Conservation (phyloP, 2,113 vertebrate genomes). For the Oryctolagus cuniculus region mOryCun1.1 NC_091436.1:152365501-152366000, state of each 20-base stretch:
- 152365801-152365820: background rate
- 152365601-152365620: background rate
- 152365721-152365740: conserved; percentile 5
- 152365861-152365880: conserved; percentile 7
- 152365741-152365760: background rate
- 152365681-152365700: conserved; percentile 1
- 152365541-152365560: background rate
- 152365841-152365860: background rate
- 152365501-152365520: background rate
- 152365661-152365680: background rate
- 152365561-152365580: background rate
- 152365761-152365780: background rate
- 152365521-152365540: background rate
- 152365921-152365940: too few species aligned
- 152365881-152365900: too few species aligned
- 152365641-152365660: background rate
- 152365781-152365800: background rate
- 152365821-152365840: background rate
- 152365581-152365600: background rate
- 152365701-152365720: background rate
- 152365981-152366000: too few species aligned
- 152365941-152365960: too few species aligned
- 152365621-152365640: background rate
- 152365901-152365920: too few species aligned
- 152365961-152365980: too few species aligned